A percentile compares a stretch with the other conserved stretches of the same genome.
These are phyloP conservation scores for Drosophila multiciliata DNA, from an alignment of 2,888 invertebrate species.

Conservation along the genomic window DNA sequence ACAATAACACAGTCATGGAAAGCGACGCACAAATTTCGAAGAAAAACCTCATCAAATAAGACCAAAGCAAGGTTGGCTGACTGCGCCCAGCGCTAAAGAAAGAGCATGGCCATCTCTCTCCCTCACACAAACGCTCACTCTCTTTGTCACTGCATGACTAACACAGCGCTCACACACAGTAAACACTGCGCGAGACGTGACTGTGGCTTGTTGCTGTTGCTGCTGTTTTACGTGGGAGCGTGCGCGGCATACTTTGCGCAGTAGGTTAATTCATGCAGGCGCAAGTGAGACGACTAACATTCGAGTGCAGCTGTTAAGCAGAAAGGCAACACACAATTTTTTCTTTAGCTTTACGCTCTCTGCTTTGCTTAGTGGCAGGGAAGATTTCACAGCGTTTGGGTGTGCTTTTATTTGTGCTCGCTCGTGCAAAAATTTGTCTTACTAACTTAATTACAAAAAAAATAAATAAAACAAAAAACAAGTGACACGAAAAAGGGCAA, in stretches of 20 bases:
- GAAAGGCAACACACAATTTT: conserved; percentile 31
- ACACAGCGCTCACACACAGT: conserved; percentile 23
- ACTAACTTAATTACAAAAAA: conserved; percentile 48
- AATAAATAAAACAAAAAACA: conserved; percentile 17
- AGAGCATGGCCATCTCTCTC: conserved; percentile 13
- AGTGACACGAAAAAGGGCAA: conserved; percentile 39
- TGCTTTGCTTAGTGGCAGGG: conserved; percentile 67
- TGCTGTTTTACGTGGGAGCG: conserved; percentile 59
- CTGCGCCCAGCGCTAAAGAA: conserved; percentile 26
- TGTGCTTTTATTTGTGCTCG: conserved; percentile 65
- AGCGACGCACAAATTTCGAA: conserved; percentile 65
- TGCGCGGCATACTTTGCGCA: conserved; percentile 63
- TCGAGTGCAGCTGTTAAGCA: conserved; percentile 45
- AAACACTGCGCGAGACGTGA: conserved; percentile 37
- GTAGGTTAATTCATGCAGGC: conserved; percentile 4
- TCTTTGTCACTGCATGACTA: conserved; percentile 55
- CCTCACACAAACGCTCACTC: conserved; percentile 1
- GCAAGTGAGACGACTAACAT: conserved; percentile 23
- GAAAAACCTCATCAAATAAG: conserved; percentile 61
- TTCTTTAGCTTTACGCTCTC: conserved; percentile 40
- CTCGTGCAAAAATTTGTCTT: conserved; percentile 41
- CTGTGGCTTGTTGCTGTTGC: conserved; percentile 42
- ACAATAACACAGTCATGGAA: conserved; percentile 64
- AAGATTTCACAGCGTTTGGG: conserved; percentile 80
- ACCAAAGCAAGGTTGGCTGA: conserved; percentile 74